Conservation (phyloP, 2,797 vertebrate species). For the Pempheris klunzingeri region DNA sequence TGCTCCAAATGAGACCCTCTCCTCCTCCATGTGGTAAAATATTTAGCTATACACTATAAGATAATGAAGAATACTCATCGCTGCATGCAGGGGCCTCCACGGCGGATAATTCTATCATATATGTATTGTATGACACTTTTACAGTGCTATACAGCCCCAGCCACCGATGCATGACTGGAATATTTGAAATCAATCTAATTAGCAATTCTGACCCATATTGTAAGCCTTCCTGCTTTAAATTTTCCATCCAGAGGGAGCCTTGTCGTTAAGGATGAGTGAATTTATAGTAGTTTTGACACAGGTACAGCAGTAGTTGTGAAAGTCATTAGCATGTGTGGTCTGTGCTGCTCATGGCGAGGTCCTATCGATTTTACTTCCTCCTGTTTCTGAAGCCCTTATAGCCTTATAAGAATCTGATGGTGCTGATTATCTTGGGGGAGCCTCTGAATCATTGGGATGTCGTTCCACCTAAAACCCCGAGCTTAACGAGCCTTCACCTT, state of each 20-base stretch:
- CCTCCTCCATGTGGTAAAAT: background rate
- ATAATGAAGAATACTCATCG: background rate
- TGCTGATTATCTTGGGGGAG: conserved; percentile 61
- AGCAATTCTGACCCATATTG: conserved; percentile 32
- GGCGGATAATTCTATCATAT: conserved; percentile 10
- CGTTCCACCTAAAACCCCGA: conserved; percentile 32
- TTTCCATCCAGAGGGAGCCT: conserved; percentile 8
- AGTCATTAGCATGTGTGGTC: conserved; percentile 55
- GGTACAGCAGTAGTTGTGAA: conserved; percentile 22
- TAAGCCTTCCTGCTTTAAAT: conserved; percentile 17
- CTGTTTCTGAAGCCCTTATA: conserved; percentile 38
- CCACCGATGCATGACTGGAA: conserved; percentile 39
- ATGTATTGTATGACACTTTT: conserved; percentile 21
- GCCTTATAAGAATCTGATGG: conserved; percentile 44
- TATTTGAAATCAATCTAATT: conserved; percentile 62
- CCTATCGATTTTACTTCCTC: conserved; percentile 54
- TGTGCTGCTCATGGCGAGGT: conserved; percentile 33
- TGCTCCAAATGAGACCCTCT: background rate
- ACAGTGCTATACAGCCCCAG: conserved; percentile 10
- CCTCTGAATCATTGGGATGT: conserved; percentile 59
- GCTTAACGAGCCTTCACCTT: conserved; percentile 71
- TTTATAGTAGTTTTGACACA: conserved; percentile 26
- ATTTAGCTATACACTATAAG: background rate
- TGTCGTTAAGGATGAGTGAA: conserved; percentile 8
- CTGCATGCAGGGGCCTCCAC: background rate